Evolutionary conservation across 2,797 vertebrate genomes (phyloP).

Genomic region (Halcyon badia): DNA sequence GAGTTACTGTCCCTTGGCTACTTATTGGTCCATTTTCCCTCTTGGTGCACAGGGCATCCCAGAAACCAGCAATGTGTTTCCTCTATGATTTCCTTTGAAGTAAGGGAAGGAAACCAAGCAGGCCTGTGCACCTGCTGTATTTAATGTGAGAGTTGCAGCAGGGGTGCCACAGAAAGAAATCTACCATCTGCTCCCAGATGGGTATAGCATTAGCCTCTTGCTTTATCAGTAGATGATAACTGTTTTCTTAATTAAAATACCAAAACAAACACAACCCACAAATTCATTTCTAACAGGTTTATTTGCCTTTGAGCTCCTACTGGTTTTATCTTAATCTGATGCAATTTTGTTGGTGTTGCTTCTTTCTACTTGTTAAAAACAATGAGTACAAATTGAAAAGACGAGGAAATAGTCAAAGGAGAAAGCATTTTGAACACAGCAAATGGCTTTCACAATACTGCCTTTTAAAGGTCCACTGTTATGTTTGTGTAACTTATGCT

Average conservation of each 20-base stretch:
- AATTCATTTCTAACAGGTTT: neutral
- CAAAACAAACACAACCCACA: neutral
- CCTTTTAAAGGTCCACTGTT: neutral
- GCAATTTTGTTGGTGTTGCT: neutral
- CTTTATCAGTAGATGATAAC: neutral
- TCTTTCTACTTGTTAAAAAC: neutral
- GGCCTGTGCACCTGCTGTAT: slow-evolving; percentile 86
- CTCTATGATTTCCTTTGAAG: slow-evolving; percentile 91
- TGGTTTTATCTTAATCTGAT: neutral
- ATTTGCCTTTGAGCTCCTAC: neutral
- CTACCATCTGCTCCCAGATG: slow-evolving; percentile 77
- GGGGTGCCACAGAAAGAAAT: slow-evolving; percentile 65
- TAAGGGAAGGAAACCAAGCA: slow-evolving; percentile 84
- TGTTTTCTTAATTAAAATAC: neutral
- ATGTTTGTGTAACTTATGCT: neutral
- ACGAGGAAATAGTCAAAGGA: neutral
- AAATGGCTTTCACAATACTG: neutral
- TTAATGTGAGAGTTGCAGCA: slow-evolving; percentile 76
- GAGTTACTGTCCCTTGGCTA: slow-evolving; percentile 88
- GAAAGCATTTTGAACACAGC: neutral
- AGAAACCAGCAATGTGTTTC: slow-evolving; percentile 89
- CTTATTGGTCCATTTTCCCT: slow-evolving; percentile 88
- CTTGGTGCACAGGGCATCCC: slow-evolving; percentile 88
- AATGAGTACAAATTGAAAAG: neutral
- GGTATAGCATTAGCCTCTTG: slow-evolving; percentile 76